These are phyloP conservation scores for Phortica magna DNA, from an alignment of 2,888 invertebrate species.

Conservation along the genomic window DNA sequence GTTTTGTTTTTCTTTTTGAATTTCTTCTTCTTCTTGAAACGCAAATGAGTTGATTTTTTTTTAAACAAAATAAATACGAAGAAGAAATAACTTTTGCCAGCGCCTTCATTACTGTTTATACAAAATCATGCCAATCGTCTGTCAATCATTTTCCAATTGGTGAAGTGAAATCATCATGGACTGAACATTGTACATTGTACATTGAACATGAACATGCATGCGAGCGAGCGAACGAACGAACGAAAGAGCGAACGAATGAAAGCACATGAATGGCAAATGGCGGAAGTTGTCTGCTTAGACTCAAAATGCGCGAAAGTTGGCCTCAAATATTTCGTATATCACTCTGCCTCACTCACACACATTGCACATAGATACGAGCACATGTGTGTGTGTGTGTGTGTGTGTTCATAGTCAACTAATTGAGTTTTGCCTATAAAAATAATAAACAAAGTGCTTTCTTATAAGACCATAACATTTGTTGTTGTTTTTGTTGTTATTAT, in stretches of 20 bases:
- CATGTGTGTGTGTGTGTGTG: conserved; percentile 22
- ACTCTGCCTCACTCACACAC: neutral
- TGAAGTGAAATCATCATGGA: conserved; percentile 19
- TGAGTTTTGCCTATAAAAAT: conserved; percentile 69
- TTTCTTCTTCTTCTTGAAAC: neutral
- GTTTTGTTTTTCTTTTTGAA: conserved; percentile 1
- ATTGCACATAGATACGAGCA: too few relatives aligned
- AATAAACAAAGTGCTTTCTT: conserved; percentile 57
- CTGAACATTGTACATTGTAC: neutral
- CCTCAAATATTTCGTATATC: conserved; percentile 20
- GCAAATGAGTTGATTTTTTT: conserved; percentile 6
- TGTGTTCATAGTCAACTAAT: conserved; percentile 54
- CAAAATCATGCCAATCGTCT: conserved; percentile 75
- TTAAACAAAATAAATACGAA: neutral
- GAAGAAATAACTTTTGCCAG: neutral
- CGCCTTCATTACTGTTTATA: conserved; percentile 61
- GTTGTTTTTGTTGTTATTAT: conserved; percentile 9
- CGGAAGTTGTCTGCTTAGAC: conserved; percentile 50
- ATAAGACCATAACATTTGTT: conserved; percentile 35
- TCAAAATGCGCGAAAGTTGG: conserved; percentile 41
- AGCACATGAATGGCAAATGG: neutral
- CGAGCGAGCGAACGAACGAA: neutral
- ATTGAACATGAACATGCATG: neutral
- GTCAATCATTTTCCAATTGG: conserved; percentile 73
- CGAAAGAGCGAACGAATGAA: neutral